These are phyloP conservation scores for Drosophila stalkeri DNA, from an alignment of 2,888 invertebrate species.

Conservation along the genomic window DNA sequence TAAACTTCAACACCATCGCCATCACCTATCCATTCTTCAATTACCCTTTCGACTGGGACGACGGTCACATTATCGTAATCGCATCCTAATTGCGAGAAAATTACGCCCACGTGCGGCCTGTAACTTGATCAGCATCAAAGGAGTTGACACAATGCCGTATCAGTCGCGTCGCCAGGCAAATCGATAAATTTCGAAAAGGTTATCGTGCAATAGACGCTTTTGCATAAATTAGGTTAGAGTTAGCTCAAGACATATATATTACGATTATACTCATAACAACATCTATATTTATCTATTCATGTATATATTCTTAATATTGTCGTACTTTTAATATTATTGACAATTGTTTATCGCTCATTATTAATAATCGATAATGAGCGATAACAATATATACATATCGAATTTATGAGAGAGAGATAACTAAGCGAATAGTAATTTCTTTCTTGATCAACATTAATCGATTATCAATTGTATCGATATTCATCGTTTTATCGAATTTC, in stretches of 20 bases:
- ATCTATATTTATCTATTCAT: neutral
- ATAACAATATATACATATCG: no score
- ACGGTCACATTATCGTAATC: slow-evolving; percentile 82
- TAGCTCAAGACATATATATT: neutral
- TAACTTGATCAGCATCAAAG: slow-evolving; percentile 84
- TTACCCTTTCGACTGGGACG: slow-evolving; percentile 82
- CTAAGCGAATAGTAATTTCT: neutral
- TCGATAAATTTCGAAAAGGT: slow-evolving; percentile 15
- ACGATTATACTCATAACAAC: neutral
- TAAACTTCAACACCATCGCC: slow-evolving; percentile 35
- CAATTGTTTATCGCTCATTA: no score
- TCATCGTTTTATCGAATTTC: no score
- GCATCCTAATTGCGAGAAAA: slow-evolving; percentile 85
- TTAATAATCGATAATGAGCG: no score
- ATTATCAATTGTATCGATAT: neutral
- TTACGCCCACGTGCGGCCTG: slow-evolving; percentile 85
- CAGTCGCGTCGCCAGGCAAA: neutral
- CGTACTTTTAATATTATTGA: no score
- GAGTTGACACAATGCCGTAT: slow-evolving; percentile 22
- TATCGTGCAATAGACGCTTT: neutral
- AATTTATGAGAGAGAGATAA: no score
- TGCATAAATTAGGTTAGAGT: slow-evolving; percentile 2
- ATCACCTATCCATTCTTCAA: slow-evolving; percentile 78
- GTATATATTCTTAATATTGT: no score
- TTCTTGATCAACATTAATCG: neutral